Conservation (phyloP, 2,113 vertebrate species). For the Apodemus speciosus region DNA sequence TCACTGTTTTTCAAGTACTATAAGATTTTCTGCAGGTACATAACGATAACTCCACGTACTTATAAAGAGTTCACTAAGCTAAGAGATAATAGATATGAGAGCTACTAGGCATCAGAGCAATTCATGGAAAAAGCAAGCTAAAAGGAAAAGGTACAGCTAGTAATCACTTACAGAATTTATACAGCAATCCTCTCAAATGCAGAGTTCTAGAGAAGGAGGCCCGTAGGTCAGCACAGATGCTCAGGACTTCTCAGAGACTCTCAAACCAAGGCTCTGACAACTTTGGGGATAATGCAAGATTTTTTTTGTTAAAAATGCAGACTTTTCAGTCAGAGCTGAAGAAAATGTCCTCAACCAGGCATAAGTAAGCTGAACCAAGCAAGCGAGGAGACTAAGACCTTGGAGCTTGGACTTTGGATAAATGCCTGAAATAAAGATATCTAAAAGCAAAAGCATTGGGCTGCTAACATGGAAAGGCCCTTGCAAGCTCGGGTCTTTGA, state of each 20-base stretch:
- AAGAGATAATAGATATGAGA: not conserved
- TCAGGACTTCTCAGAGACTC: not conserved
- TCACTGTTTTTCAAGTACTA: conserved; percentile 6
- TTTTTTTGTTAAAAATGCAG: not conserved
- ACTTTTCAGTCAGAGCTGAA: not conserved
- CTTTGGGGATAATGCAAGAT: not conserved
- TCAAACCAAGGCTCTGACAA: not conserved
- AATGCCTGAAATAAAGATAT: not conserved
- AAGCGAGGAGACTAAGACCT: not conserved
- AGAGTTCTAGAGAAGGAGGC: not conserved
- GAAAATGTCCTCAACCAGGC: not conserved
- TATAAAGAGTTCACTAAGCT: not conserved
- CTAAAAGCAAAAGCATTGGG: not conserved
- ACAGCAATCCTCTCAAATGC: not conserved
- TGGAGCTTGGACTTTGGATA: not conserved
- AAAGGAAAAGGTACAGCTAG: not conserved
- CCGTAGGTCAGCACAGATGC: not conserved
- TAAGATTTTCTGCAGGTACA: not conserved
- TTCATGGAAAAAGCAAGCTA: not conserved
- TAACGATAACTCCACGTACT: not conserved
- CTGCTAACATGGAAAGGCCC: not conserved
- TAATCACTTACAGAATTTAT: not conserved
- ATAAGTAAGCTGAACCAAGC: not conserved
- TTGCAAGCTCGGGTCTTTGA: not conserved
- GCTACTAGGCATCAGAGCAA: not conserved